Evolutionary conservation across 2,888 invertebrate species (phyloP), one percentile per base, ranked within the genome.

Genomic region (Drosophila helvetica): DNA sequence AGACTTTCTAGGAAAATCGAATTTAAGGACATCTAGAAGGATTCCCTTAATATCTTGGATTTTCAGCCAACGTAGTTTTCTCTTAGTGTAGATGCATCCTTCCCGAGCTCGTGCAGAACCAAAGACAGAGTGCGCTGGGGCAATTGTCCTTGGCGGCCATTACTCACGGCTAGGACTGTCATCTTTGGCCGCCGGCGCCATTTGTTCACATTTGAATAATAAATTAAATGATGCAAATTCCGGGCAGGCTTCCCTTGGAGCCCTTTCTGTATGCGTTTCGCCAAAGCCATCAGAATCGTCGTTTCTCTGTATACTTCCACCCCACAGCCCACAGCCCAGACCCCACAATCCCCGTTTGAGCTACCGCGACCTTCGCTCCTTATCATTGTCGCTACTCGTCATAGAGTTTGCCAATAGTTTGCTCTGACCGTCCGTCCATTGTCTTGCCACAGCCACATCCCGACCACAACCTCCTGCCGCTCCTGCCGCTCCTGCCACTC

Each of bases 161-260:
- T 88, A 85, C 56, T 85, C 89, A 85, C 73, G 60, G 47, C 50
- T 47, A 15, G 30, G 54, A 59, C 77, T 89, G 85, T 85, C 89
- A 89, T 89, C 88, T 87, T 79, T 85, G 88, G 74, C 75, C 68
- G 75, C 69, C 75, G 66, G 72, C 74, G 74, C 80, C 89, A 85
- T 85, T 85, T 89, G 89, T 85, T 85, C 86, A 76, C 89, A 85
- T 85, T 85, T 85, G 88, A 86, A 85, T 85, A 88, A 88, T 85
- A 85, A 85, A 89, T 85, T 89, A 86, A 88, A 89, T 85, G 83
- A 82, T 89, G 89, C 86, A 85, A 89, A 82, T 85, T 88, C 77
- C 79, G 77, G 22, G 56, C 66, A 43, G 70, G 15, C 38, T 15
- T n/a, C 15, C 38, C 15, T 38, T 78, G n/a, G 12, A 33, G 33